Conservation (phyloP, 2,888 invertebrate genomes). For the Beris morrisii region DNA sequence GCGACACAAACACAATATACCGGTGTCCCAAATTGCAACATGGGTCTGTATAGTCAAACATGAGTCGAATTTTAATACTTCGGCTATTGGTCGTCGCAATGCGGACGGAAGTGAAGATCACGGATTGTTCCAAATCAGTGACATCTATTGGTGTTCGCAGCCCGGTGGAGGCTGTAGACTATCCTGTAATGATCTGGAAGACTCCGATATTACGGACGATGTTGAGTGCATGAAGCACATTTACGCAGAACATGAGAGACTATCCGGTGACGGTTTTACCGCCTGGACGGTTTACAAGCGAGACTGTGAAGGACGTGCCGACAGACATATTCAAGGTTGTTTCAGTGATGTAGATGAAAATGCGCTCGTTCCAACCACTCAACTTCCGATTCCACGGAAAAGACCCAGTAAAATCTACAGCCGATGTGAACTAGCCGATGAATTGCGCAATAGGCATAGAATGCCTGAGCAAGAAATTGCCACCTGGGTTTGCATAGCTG, state of each 20-base stretch:
- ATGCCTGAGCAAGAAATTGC: conserved; percentile 60
- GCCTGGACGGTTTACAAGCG: conserved; percentile 52
- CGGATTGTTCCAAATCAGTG: conserved; percentile 74
- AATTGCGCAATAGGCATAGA: conserved; percentile 61
- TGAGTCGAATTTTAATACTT: conserved; percentile 66
- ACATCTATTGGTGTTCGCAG: conserved; percentile 68
- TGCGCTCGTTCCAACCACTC: neutral
- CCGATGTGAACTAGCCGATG: conserved; percentile 71
- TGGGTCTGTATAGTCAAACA: conserved; percentile 75
- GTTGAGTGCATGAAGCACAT: conserved; percentile 67
- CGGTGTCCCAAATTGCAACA: conserved; percentile 59
- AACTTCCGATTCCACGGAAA: neutral
- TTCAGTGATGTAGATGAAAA: conserved; percentile 39
- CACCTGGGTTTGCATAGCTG: conserved; percentile 75
- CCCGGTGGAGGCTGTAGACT: conserved; percentile 63
- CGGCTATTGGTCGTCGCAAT: conserved; percentile 59
- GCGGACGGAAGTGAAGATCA: conserved; percentile 69
- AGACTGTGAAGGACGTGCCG: conserved; percentile 43
- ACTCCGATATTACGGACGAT: conserved; percentile 71
- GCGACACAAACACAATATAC: conserved; percentile 59
- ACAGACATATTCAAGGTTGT: conserved; percentile 40
- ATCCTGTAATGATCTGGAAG: conserved; percentile 63
- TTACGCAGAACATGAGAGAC: conserved; percentile 64
- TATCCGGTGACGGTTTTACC: conserved; percentile 70
- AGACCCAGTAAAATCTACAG: conserved; percentile 60